Evolutionary conservation across 92 coral and sea anemone genomes (phyloP).

Genomic region (Metridium senile): DNA sequence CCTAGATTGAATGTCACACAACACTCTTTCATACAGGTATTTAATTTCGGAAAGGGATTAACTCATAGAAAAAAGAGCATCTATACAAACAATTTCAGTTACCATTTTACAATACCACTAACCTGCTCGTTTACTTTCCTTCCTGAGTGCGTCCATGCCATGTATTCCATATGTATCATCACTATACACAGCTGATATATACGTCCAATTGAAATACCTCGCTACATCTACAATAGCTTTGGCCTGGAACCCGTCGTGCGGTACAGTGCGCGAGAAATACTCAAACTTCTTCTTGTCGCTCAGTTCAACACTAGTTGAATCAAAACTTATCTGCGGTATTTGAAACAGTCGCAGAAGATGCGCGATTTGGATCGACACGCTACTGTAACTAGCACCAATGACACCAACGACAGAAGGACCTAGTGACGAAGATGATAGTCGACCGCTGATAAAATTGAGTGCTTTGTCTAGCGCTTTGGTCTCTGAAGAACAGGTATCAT

Average conservation of each 20-base stretch:
- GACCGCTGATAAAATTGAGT: constrained; percentile 69
- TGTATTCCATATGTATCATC: constrained; percentile 79
- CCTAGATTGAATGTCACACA: too few species aligned
- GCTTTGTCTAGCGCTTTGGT: constrained; percentile 83
- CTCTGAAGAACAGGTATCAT: constrained; percentile 85
- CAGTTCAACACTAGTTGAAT: constrained; percentile 81
- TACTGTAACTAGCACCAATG: constrained; percentile 76
- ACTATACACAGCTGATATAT: constrained; percentile 78
- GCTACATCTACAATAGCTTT: constrained; percentile 80
- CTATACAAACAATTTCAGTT: too few species aligned
- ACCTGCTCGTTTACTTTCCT: constrained; percentile 71
- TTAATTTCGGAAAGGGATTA: too few species aligned
- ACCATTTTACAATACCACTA: too few species aligned
- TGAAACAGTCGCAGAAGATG: constrained; percentile 79
- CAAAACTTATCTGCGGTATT: constrained; percentile 87
- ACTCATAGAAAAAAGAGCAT: too few species aligned
- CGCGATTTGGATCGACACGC: constrained; percentile 79
- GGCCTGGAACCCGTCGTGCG: constrained; percentile 85
- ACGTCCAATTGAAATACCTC: constrained; percentile 84
- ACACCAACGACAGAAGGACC: constrained; percentile 63
- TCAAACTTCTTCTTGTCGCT: constrained; percentile 84
- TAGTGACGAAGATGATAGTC: constrained; percentile 33
- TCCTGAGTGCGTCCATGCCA: constrained; percentile 66
- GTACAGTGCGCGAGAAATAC: constrained; percentile 90
- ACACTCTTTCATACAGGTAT: too few species aligned